phyloP scores from a whole-genome alignment of 2,888 invertebrate species.

The Drosophila tanythrix region DNA sequence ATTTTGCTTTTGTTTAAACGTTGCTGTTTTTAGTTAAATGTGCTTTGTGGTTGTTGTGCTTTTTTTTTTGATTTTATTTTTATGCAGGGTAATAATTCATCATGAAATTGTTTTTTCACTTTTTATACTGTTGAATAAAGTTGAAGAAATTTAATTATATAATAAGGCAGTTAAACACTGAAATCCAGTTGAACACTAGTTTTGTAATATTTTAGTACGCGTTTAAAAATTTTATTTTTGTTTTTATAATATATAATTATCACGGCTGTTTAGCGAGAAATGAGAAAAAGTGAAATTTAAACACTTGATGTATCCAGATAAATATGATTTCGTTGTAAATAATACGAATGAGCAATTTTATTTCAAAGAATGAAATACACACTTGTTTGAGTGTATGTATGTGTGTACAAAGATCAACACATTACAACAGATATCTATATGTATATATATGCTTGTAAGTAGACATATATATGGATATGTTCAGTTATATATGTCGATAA shows the following conservation, averaged over 20 bases:
- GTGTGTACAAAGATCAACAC: not conserved
- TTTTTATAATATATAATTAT: not conserved
- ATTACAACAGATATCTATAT: not conserved
- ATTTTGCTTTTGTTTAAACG: constrained; percentile 53
- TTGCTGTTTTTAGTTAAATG: constrained; percentile 5
- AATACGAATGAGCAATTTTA: not conserved
- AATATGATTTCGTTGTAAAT: constrained; percentile 8
- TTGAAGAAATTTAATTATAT: constrained; percentile 48
- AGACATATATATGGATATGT: not conserved
- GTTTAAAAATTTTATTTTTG: not conserved
- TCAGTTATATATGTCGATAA: not conserved
- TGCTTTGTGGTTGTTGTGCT: constrained; percentile 20
- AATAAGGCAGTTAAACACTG: constrained; percentile 22
- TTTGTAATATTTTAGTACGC: constrained; percentile 11
- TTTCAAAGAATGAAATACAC: not conserved
- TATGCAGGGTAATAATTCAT: constrained; percentile 21
- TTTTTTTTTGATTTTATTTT: constrained; percentile 18
- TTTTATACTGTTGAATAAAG: constrained; percentile 48
- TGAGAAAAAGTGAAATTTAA: not conserved
- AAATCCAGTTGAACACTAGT: constrained; percentile 4
- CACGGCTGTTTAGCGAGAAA: not conserved
- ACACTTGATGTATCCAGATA: not conserved
- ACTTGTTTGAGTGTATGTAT: not conserved
- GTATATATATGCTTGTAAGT: not conserved
- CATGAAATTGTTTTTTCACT: constrained; percentile 38